These are phyloP conservation scores for Scatophagus argus DNA, from an alignment of 2,113 vertebrate species.

Conservation along the genomic window DNA sequence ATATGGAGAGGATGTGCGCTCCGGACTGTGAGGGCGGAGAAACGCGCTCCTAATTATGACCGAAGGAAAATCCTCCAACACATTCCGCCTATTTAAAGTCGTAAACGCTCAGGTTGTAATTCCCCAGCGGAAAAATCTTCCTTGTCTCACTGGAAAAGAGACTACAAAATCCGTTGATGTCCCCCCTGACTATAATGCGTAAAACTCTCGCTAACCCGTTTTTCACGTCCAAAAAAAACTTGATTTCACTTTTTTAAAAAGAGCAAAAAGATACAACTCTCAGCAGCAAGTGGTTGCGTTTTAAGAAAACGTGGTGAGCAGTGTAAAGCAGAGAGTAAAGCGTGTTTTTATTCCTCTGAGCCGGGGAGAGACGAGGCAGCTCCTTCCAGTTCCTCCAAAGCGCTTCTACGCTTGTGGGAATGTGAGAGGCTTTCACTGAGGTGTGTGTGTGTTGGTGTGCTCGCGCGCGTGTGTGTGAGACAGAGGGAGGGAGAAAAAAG, in stretches of 20 bases:
- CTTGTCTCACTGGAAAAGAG: neutral
- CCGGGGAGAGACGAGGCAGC: slow-evolving; percentile 42
- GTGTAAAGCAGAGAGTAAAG: too few species aligned
- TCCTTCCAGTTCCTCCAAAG: slow-evolving; percentile 58
- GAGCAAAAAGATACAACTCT: neutral
- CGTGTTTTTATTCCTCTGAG: slow-evolving; percentile 40
- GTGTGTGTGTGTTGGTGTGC: neutral
- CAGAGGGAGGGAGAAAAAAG: slow-evolving; percentile 17
- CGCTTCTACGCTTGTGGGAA: slow-evolving; percentile 56
- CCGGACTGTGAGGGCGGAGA: slow-evolving; percentile 27
- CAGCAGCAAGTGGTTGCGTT: neutral
- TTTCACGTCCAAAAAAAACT: neutral
- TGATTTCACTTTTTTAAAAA: too few species aligned
- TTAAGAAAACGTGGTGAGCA: neutral
- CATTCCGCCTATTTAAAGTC: slow-evolving; percentile 11
- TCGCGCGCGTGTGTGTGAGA: neutral
- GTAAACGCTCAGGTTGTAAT: slow-evolving; percentile 12
- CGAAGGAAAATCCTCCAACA: slow-evolving; percentile 30
- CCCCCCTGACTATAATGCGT: slow-evolving; percentile 38
- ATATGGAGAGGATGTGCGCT: slow-evolving; percentile 39
- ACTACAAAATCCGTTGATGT: neutral
- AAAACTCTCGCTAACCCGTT: slow-evolving; percentile 36
- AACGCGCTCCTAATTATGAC: slow-evolving; percentile 32
- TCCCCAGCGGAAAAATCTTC: neutral
- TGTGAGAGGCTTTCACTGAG: slow-evolving; percentile 40